A percentile compares a stretch with the other conserved stretches of the same genome.
Evolutionary conservation across 1,140 invertebrate species (phyloP).

Genomic region (Brachionus rubens): DNA sequence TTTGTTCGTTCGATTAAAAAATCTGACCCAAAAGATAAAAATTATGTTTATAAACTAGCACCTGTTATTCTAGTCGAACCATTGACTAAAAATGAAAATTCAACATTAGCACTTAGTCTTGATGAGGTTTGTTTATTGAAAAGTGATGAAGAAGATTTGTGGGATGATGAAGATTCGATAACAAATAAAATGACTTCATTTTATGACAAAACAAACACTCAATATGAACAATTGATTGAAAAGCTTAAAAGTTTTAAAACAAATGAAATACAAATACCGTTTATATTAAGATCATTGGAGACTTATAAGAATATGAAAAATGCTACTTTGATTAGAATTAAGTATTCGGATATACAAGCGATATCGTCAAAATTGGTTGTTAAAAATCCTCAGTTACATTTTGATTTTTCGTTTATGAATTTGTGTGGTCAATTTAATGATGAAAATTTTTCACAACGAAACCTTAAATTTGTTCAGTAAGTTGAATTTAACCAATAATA

Average conservation of each 20-base stretch:
- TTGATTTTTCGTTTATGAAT: conserved; percentile 36
- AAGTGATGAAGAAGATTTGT: conserved; percentile 16
- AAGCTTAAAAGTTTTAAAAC: conserved; percentile 38
- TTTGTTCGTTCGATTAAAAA: background rate
- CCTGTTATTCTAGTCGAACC: conserved; percentile 23
- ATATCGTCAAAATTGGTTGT: conserved; percentile 1
- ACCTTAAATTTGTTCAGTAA: conserved; percentile 62
- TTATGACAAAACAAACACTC: conserved; percentile 22
- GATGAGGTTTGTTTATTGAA: conserved; percentile 14
- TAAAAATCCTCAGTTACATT: conserved; percentile 37
- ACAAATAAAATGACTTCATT: conserved; percentile 40
- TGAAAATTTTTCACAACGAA: background rate
- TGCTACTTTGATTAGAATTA: conserved; percentile 37
- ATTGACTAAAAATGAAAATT: background rate
- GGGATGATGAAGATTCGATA: conserved; percentile 22
- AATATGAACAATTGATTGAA: conserved; percentile 38
- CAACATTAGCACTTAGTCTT: conserved; percentile 21
- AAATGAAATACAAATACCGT: conserved; percentile 41
- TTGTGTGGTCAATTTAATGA: background rate
- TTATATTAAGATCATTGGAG: background rate
- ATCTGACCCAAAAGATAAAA: background rate
- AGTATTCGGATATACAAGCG: conserved; percentile 18
- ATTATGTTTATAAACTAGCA: background rate
- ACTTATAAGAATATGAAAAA: conserved; percentile 43
- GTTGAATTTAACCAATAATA: no score